Percentiles rank a stretch among this genome's conserved stretches.
phyloP scores from a whole-genome alignment of 92 coral and sea anemone species.

The Paragorgia papillata region DNA sequence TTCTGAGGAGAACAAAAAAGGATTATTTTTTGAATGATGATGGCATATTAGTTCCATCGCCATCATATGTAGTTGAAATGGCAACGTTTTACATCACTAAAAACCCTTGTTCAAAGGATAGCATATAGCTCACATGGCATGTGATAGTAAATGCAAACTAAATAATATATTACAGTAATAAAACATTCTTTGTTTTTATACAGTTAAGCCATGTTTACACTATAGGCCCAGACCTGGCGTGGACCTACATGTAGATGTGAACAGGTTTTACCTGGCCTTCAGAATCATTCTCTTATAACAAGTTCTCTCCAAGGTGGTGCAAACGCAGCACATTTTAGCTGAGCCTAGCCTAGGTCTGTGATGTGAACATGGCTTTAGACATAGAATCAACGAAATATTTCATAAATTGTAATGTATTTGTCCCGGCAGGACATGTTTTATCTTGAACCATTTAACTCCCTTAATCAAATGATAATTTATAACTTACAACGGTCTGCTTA shows the following conservation, averaged over 20 bases:
- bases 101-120: conserved; percentile 32
- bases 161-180: conserved; percentile 23
- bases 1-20: conserved; percentile 24
- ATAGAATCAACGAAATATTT: too few species aligned
- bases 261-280: neutral
- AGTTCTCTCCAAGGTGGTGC: neutral
- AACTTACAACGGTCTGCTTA: conserved; percentile 4
- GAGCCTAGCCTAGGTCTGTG: neutral
- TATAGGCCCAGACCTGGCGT: neutral
- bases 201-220: conserved; percentile 23
- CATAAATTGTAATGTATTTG: too few species aligned
- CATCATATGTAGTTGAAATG: conserved; percentile 39
- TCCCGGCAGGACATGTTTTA: too few species aligned
- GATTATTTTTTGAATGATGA: conserved; percentile 26
- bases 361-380: too few species aligned
- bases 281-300: neutral
- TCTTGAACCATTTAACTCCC: neutral
- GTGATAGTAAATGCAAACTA: conserved; percentile 9
- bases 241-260: neutral
- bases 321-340: conserved; percentile 11
- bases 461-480: conserved; percentile 3
- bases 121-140: conserved; percentile 25
- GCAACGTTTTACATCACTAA: conserved; percentile 34
- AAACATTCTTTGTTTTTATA: neutral
- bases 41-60: conserved; percentile 30